Base-by-base conservation (phyloP, 2,888 invertebrate species). In the Drosophila siamana region DNA sequence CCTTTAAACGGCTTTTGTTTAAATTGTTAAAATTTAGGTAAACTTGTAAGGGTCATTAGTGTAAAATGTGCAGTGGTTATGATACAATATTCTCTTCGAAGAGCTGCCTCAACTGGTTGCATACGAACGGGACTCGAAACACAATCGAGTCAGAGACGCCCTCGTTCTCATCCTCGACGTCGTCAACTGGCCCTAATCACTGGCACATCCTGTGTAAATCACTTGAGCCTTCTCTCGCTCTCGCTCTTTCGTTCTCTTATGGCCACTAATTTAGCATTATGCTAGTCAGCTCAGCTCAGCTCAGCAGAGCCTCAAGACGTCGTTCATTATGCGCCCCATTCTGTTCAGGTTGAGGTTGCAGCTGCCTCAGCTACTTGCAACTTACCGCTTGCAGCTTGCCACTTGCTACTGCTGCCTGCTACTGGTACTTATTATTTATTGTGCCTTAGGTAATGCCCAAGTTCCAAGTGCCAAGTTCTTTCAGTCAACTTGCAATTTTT, bases 241-340 rank as follows among this genome's bases (percentile, higher is more conserved):
- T 15, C 55, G 16, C 9, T 9, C 46, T 24, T 15, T 38, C 48
- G 54, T 22, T 22, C 64, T 69, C 59, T 74, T 57, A 57, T 65
- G 77, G 68, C 86, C 88, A 83, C 83, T 84, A 84, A 84, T 84
- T 84, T 88, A 80, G 80, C 84, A 88, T 86, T 84, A 84, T 88
- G 78, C 78, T 72, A 79, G 88, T 88, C 83, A 83, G 77, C 62
- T 51, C 56, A 67, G 28, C 41, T 41, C 41, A 43, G 52, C 16
- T 52, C 47, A 26, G 30, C 19, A 48, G 28, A 33, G 44, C 41
- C 76, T 86, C 71, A 80, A 88, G 86, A 67, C 52, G 80, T 83
- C 84, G 80, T 88, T 84, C 83, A 83, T 84, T 84, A 84, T 83
- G 86, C 72, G 69, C 43, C 74, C 74, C 80, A 87, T 85, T 82